phyloP scores from a whole-genome alignment of 2,113 vertebrate species.

The Cebidichthys violaceus region DNA sequence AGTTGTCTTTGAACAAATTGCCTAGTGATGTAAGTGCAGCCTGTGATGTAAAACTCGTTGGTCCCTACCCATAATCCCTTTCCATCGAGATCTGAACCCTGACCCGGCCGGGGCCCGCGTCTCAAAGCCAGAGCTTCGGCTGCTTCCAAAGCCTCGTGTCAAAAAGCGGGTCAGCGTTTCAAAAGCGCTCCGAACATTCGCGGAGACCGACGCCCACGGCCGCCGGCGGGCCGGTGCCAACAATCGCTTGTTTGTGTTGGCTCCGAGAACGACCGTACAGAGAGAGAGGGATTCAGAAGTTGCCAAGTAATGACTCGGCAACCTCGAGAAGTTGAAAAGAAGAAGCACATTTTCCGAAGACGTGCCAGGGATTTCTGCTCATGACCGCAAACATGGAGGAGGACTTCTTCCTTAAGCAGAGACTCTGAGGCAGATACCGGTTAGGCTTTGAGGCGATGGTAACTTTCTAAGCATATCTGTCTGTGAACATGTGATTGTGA shows the following conservation, averaged over 20 bases:
- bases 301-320: conserved; percentile 59
- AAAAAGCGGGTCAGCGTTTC: conserved; percentile 63
- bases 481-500: not conserved
- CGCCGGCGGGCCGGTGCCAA: conserved; percentile 47
- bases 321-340: conserved; percentile 50
- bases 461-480: not conserved
- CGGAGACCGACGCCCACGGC: conserved; percentile 46
- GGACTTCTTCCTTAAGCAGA: not conserved
- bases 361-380: conserved; percentile 23
- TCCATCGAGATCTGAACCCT: conserved; percentile 22
- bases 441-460: not conserved
- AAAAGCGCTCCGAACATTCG: conserved; percentile 35
- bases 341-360: conserved; percentile 8
- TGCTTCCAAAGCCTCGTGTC: conserved; percentile 52
- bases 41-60: conserved; percentile 27
- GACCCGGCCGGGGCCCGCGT: conserved; percentile 22
- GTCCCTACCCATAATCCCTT: conserved; percentile 25
- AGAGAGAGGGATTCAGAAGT: conserved; percentile 38
- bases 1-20: conserved; percentile 23
- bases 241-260: conserved; percentile 46
- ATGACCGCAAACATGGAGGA: conserved; percentile 24
- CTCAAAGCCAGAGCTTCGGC: conserved; percentile 27
- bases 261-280: conserved; percentile 2
- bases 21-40: not conserved
- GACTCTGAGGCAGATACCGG: not conserved